Evolutionary conservation across 2,113 vertebrate species (phyloP).

Genomic region (Gasterosteus nipponicus): DNA sequence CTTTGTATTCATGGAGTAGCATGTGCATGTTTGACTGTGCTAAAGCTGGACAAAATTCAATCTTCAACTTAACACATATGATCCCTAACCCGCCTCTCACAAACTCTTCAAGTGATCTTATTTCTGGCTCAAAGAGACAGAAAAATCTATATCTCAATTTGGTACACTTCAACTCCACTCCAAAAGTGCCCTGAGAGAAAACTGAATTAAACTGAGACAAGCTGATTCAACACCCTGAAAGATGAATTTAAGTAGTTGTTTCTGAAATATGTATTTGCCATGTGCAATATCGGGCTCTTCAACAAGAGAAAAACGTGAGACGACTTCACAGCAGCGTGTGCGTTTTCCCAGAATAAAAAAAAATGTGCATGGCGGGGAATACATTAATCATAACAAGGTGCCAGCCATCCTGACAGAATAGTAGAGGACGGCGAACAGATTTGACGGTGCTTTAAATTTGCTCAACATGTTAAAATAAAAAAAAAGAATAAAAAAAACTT

Average conservation of each 20-base stretch:
- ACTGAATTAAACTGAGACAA: slow-evolving; percentile 78
- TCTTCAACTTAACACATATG: slow-evolving; percentile 69
- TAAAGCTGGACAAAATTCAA: slow-evolving; percentile 64
- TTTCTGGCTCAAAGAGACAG: slow-evolving; percentile 76
- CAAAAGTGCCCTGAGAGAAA: slow-evolving; percentile 74
- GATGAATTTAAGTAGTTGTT: slow-evolving; percentile 79
- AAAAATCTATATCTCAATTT: slow-evolving; percentile 82
- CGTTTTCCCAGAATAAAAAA: slow-evolving; percentile 58
- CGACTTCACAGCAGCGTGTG: slow-evolving; percentile 62
- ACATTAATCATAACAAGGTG: slow-evolving; percentile 77
- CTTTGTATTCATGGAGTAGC: slow-evolving; percentile 10
- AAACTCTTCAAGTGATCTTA: slow-evolving; percentile 76
- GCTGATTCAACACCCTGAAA: slow-evolving; percentile 78
- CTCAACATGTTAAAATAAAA: slow-evolving; percentile 59
- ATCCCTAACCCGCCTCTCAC: slow-evolving; percentile 64
- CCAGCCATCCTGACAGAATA: slow-evolving; percentile 70
- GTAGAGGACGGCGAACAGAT: slow-evolving; percentile 58
- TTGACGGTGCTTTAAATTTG: slow-evolving; percentile 64
- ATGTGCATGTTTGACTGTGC: slow-evolving; percentile 40
- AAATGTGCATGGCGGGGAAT: slow-evolving; percentile 68
- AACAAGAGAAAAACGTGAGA: slow-evolving; percentile 50
- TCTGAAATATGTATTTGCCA: slow-evolving; percentile 78
- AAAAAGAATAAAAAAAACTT: slow-evolving; percentile 60
- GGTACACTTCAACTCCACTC: slow-evolving; percentile 78
- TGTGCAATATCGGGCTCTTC: slow-evolving; percentile 56